Percentiles rank a stretch among this genome's conserved stretches.
phyloP scores from a whole-genome alignment of 2,888 invertebrate genomes.

The Drosophila recens region DNA sequence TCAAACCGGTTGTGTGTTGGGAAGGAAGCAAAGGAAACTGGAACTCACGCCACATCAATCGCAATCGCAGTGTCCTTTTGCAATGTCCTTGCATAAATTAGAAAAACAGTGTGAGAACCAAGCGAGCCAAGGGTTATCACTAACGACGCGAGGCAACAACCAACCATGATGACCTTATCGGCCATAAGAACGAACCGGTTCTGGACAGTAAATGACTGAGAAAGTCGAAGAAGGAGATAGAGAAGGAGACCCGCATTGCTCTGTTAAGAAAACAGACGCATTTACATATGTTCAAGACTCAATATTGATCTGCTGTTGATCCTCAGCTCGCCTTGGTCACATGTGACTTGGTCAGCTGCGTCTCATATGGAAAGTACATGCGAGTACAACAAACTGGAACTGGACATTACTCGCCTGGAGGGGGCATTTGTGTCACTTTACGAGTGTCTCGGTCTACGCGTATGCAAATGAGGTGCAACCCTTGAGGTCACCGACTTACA shows the following conservation, averaged over 20 bases:
- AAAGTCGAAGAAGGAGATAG: conserved; percentile 14
- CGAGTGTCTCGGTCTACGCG: conserved; percentile 17
- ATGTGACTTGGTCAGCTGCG: conserved; percentile 61
- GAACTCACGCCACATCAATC: conserved; percentile 69
- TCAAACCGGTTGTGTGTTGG: conserved; percentile 82
- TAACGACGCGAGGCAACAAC: conserved; percentile 22
- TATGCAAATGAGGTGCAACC: conserved; percentile 75
- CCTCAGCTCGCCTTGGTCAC: conserved; percentile 11
- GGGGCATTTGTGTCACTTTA: conserved; percentile 63
- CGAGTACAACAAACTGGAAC: conserved; percentile 43
- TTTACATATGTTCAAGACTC: conserved; percentile 45
- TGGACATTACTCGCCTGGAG: conserved; percentile 63
- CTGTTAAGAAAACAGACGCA: conserved; percentile 12
- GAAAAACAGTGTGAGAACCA: conserved; percentile 70
- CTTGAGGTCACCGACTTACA: conserved; percentile 71
- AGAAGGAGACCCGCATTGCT: conserved; percentile 64
- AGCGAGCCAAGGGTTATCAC: conserved; percentile 67
- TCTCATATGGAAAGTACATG: conserved; percentile 1
- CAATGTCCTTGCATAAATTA: conserved; percentile 84
- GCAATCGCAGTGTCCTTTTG: conserved; percentile 80
- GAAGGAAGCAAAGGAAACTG: conserved; percentile 36
- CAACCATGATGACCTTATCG: conserved; percentile 73
- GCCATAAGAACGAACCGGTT: conserved; percentile 77
- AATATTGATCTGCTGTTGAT: conserved; percentile 56
- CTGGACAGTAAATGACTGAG: conserved; percentile 72